These are phyloP conservation scores for Balaenoptera acutorostrata DNA, from an alignment of 2,113 vertebrate genomes.

Conservation along the genomic window DNA sequence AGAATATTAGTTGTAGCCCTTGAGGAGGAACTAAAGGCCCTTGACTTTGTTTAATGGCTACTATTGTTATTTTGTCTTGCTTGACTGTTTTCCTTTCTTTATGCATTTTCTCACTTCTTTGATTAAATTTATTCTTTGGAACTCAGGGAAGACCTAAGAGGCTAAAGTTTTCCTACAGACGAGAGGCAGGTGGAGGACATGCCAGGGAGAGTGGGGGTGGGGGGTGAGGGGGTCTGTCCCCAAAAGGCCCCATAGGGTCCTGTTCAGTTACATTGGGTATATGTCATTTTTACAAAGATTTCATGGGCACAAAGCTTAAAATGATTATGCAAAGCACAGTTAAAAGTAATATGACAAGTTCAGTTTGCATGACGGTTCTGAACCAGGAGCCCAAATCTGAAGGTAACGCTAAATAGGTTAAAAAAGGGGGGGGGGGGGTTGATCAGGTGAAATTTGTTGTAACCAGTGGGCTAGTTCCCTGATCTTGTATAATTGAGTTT, in stretches of 20 bases:
- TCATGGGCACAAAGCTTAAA: neutral
- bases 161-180: no score
- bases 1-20: neutral
- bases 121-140: neutral
- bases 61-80: neutral
- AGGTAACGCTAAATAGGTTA: neutral
- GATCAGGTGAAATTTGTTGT: neutral
- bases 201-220: neutral
- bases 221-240: neutral
- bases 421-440: neutral
- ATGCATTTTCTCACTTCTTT: neutral
- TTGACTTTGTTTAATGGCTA: neutral
- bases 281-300: neutral
- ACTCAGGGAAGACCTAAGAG: neutral
- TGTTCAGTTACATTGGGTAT: neutral
- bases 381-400: neutral
- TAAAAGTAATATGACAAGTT: neutral
- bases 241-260: neutral
- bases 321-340: neutral
- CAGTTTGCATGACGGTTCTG: neutral
- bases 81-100: neutral
- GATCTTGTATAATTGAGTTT: neutral
- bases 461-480: neutral
- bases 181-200: neutral
- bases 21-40: neutral